Conservation (phyloP, 92 coral and sea anemone genomes). For the Metridium senile region DNA sequence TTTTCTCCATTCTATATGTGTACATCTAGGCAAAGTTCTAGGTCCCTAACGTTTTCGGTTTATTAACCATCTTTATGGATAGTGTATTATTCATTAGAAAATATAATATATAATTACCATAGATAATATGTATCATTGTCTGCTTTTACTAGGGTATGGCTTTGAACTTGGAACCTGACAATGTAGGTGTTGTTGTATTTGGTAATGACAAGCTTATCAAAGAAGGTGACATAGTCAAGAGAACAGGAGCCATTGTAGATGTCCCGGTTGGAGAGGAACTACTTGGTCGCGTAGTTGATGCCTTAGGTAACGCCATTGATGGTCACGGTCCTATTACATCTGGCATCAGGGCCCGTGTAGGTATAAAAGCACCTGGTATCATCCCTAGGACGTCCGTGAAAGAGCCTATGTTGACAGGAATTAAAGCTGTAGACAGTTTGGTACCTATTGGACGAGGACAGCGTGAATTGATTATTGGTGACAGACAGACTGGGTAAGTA, state of each 20-base stretch:
- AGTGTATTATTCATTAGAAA: too few species aligned
- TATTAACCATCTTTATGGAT: too few species aligned
- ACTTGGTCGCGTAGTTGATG: conserved; percentile 99
- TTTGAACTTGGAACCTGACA: conserved; percentile 98
- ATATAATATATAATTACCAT: too few species aligned
- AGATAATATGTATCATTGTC: not conserved
- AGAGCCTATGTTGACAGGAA: conserved; percentile 99
- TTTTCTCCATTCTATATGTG: too few species aligned
- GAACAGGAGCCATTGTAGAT: conserved; percentile 99
- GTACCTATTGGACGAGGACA: conserved; percentile 99
- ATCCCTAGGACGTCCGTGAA: conserved; percentile 98
- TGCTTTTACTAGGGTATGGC: conserved; percentile 87
- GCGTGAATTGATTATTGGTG: conserved; percentile 98
- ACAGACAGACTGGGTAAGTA: conserved; percentile 98
- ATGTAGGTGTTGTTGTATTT: conserved; percentile 99
- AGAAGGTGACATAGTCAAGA: conserved; percentile 98
- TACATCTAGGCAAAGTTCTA: too few species aligned
- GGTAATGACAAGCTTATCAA: conserved; percentile 99
- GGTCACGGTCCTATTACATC: conserved; percentile 85
- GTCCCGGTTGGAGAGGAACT: conserved; percentile 96
- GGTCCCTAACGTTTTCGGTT: too few species aligned
- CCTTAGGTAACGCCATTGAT: conserved; percentile 97
- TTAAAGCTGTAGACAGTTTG: conserved; percentile 98
- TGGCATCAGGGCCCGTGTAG: conserved; percentile 81
- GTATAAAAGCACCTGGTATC: conserved; percentile 98